A percentile compares a stretch with the other conserved stretches of the same genome.
phyloP scores from a whole-genome alignment of 1,140 invertebrate genomes.

The Drosophila aff. region DNA sequence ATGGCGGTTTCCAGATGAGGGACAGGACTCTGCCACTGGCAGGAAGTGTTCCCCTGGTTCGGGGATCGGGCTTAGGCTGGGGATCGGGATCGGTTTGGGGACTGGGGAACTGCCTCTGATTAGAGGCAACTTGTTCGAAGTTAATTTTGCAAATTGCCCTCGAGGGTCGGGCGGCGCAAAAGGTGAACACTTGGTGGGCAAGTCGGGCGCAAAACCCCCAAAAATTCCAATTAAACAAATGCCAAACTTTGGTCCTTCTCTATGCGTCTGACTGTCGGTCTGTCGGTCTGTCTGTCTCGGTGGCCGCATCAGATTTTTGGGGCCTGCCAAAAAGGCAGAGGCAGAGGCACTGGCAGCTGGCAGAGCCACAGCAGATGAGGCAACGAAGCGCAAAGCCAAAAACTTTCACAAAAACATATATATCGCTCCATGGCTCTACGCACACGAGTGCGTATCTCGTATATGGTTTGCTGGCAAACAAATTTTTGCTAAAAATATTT shows the following conservation, averaged over 20 bases:
- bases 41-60: background rate
- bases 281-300: conserved; percentile 9
- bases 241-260: conserved; percentile 63
- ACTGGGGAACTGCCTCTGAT: conserved; percentile 7
- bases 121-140: conserved; percentile 50
- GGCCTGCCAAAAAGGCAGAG: conserved; percentile 24
- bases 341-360: background rate
- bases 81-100: background rate
- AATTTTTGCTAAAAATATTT: conserved; percentile 24
- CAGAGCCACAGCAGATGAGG: background rate
- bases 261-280: conserved; percentile 5
- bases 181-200: conserved; percentile 19
- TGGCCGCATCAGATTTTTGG: conserved; percentile 34
- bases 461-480: conserved; percentile 21
- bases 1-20: background rate
- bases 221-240: conserved; percentile 82
- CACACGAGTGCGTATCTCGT: background rate
- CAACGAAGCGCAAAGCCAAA: conserved; percentile 35
- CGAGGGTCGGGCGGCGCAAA: conserved; percentile 6
- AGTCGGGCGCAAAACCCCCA: conserved; percentile 10
- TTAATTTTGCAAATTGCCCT: conserved; percentile 58
- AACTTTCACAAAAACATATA: conserved; percentile 37
- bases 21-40: background rate
- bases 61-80: background rate
- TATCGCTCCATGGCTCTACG: background rate